These are phyloP conservation scores for Drosophila ananassae DNA, from an alignment of 1,140 invertebrate species.

Conservation along the genomic window DNA sequence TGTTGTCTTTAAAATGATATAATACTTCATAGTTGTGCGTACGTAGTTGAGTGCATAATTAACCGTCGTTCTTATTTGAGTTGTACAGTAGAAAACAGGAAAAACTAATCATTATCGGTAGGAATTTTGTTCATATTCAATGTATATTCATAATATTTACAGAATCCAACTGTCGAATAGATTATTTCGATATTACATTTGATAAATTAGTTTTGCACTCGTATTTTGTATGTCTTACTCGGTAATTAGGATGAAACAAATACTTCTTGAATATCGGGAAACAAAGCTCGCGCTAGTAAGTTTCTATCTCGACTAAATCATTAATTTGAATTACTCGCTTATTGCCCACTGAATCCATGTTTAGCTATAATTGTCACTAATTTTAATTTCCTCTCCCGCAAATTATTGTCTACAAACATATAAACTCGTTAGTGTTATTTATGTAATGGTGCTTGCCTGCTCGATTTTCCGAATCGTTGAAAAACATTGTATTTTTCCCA, in stretches of 20 bases:
- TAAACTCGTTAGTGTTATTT: conserved; percentile 46
- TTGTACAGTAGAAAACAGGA: conserved; percentile 41
- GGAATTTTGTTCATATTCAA: conserved; percentile 75
- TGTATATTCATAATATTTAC: conserved; percentile 71
- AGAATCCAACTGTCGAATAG: conserved; percentile 44
- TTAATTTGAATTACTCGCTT: conserved; percentile 35
- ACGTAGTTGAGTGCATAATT: conserved; percentile 56
- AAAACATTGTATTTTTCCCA: conserved; percentile 35
- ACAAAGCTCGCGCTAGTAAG: conserved; percentile 41
- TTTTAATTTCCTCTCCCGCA: conserved; percentile 43
- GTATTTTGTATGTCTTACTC: conserved; percentile 28
- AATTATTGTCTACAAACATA: conserved; percentile 82
- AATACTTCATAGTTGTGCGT: conserved; percentile 74
- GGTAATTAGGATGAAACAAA: conserved; percentile 25
- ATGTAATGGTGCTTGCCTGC: conserved; percentile 14
- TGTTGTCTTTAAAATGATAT: conserved; percentile 54
- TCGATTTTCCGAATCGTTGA: conserved; percentile 31
- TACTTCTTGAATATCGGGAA: conserved; percentile 8
- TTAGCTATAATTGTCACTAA: conserved; percentile 65
- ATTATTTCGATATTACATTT: conserved; percentile 5
- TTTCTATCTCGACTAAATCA: conserved; percentile 32
- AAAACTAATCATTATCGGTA: conserved; percentile 67
- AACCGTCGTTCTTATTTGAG: conserved; percentile 39
- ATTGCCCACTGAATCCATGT: conserved; percentile 47
- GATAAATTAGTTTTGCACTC: conserved; percentile 17